Percentiles rank a stretch among this genome's conserved stretches.
These are phyloP conservation scores for Cecropterus lyciades DNA, from an alignment of 1,140 invertebrate species.

Conservation along the genomic window DNA sequence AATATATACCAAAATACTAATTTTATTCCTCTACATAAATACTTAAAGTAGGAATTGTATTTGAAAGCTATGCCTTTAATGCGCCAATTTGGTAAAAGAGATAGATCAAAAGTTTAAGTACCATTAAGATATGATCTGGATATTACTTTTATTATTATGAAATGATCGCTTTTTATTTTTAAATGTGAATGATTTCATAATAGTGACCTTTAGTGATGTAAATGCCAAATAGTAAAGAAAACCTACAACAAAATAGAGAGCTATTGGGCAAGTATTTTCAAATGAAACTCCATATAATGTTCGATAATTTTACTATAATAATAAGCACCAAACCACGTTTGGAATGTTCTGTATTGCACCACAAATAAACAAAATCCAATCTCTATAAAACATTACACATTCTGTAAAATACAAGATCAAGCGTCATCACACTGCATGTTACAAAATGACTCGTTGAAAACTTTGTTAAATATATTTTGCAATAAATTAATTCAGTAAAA, in stretches of 20 bases:
- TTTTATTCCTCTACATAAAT: constrained; percentile 53
- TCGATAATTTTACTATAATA: constrained; percentile 79
- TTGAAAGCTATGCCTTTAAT: constrained; percentile 42
- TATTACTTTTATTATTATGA: constrained; percentile 29
- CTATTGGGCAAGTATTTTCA: constrained; percentile 56
- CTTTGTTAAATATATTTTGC: constrained; percentile 43
- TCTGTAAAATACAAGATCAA: constrained; percentile 46
- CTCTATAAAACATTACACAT: constrained; percentile 59
- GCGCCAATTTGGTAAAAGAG: constrained; percentile 20
- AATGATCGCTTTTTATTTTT: constrained; percentile 1
- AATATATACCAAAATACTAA: constrained; percentile 47
- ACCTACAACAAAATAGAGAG: constrained; percentile 48
- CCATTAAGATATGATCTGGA: constrained; percentile 51
- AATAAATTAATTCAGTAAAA: constrained; percentile 68
- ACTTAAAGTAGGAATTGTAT: constrained; percentile 48
- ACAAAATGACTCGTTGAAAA: constrained; percentile 42
- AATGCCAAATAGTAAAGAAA: constrained; percentile 7
- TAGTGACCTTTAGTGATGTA: constrained; percentile 74
- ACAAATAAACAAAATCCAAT: constrained; percentile 72
- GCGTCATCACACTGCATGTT: constrained; percentile 40
- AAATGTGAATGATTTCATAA: constrained; percentile 48
- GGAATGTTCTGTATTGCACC: constrained; percentile 83
- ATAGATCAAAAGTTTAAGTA: constrained; percentile 54
- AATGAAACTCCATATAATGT: constrained; percentile 75
- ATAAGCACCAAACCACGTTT: constrained; percentile 83